A percentile compares a stretch with the other conserved stretches of the same genome.
Evolutionary conservation across 2,113 vertebrate species (phyloP).

Genomic region (Bubalus kerabau): DNA sequence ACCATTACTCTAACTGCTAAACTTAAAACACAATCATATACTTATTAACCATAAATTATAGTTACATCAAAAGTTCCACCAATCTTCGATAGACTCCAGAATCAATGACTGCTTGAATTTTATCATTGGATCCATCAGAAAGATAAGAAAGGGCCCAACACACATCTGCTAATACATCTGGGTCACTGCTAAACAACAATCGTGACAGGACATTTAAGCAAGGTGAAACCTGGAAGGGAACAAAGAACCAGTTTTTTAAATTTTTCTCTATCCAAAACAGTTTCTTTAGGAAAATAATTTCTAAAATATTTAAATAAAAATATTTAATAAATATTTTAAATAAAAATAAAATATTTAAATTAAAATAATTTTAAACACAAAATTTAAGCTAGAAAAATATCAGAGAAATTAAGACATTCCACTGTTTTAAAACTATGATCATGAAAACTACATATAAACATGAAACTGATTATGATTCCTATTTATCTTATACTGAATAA

Average conservation of each 20-base stretch:
- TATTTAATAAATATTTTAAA: too few relatives aligned
- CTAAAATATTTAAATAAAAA: too few relatives aligned
- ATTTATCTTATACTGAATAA: not conserved
- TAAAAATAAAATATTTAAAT: too few relatives aligned
- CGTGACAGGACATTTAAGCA: constrained; percentile 90
- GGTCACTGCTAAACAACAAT: constrained; percentile 91
- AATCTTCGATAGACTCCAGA: constrained; percentile 93
- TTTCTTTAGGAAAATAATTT: not conserved
- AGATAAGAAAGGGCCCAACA: constrained; percentile 95
- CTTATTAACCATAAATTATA: constrained; percentile 49
- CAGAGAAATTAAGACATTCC: not conserved
- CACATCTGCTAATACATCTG: constrained; percentile 92
- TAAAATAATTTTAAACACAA: not conserved
- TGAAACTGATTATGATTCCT: not conserved
- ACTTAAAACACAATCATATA: constrained; percentile 27
- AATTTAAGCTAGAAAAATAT: not conserved
- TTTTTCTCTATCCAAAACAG: constrained; percentile 10
- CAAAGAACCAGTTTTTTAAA: constrained; percentile 50
- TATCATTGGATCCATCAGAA: constrained; percentile 93
- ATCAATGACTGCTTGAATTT: constrained; percentile 95
- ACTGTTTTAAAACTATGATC: constrained; percentile 26
- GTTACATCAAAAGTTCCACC: constrained; percentile 94
- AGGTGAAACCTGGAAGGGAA: constrained; percentile 86
- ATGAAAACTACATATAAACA: not conserved
- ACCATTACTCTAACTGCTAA: not conserved